Conservation (phyloP, 2,888 invertebrate genomes). For the Apamea crenata region DNA sequence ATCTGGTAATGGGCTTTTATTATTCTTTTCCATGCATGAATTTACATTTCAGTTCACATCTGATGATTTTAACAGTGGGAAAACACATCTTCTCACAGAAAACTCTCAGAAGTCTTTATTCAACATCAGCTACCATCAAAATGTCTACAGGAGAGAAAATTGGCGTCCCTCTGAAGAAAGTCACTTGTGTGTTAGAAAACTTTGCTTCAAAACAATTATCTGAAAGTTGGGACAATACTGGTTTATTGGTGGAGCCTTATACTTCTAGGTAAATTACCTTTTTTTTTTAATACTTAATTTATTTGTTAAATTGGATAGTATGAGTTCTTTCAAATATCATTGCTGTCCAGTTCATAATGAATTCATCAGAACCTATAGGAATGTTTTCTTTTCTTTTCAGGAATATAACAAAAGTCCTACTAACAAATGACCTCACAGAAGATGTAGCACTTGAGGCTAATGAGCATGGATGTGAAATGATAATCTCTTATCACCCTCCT, state of each 20-base stretch:
- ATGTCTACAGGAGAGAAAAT: conserved; percentile 79
- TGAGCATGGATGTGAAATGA: conserved; percentile 92
- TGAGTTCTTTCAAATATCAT: not conserved
- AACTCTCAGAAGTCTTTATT: conserved; percentile 69
- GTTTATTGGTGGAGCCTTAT: conserved; percentile 95
- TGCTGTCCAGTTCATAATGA: not conserved
- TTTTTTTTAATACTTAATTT: conserved; percentile 12
- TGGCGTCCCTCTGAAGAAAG: conserved; percentile 86
- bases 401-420: conserved; percentile 92
- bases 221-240: conserved; percentile 98
- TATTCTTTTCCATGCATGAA: conserved; percentile 23
- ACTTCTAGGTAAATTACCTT: conserved; percentile 84
- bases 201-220: conserved; percentile 94
- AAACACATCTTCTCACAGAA: conserved; percentile 69
- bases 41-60: conserved; percentile 78
- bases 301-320: not conserved
- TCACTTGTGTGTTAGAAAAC: conserved; percentile 91
- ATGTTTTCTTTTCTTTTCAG: conserved; percentile 73
- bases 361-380: not conserved
- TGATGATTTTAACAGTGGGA: conserved; percentile 82
- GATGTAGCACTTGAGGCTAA: conserved; percentile 96
- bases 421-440: conserved; percentile 98
- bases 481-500: conserved; percentile 98
- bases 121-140: conserved; percentile 69
- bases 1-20: conserved; percentile 6